A percentile compares a stretch with the other conserved stretches of the same genome.
These are phyloP conservation scores for Amphibalanus amphitrite DNA, from an alignment of 1,140 invertebrate genomes.

Conservation along the genomic window DNA sequence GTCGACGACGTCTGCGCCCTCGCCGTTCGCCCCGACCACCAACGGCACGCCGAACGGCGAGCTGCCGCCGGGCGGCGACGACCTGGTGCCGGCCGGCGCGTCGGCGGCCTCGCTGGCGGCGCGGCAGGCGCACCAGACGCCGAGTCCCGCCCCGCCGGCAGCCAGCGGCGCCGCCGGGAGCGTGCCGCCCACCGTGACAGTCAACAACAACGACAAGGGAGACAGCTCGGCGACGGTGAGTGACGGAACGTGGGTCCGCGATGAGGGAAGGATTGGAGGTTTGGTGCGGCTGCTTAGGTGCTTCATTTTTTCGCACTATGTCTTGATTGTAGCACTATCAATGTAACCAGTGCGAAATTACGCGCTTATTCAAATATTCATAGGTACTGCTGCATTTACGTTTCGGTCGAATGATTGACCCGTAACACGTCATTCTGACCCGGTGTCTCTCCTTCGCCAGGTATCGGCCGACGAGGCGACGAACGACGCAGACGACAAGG, in stretches of 20 bases:
- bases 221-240: neutral
- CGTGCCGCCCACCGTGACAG: slow-evolving; percentile 17
- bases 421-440: too few relatives aligned
- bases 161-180: too few relatives aligned
- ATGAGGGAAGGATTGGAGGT: too few relatives aligned
- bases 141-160: slow-evolving; percentile 19
- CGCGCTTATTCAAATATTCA: too few relatives aligned
- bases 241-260: too few relatives aligned
- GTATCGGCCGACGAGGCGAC: neutral
- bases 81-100: neutral
- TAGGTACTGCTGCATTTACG: too few relatives aligned
- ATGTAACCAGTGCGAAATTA: too few relatives aligned
- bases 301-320: too few relatives aligned
- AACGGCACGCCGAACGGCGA: neutral
- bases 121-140: slow-evolving; percentile 18
- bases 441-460: neutral
- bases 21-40: slow-evolving; percentile 9
- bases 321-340: too few relatives aligned
- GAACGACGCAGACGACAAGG: slow-evolving; percentile 9
- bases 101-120: slow-evolving; percentile 15
- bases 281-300: too few relatives aligned
- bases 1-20: slow-evolving; percentile 16
- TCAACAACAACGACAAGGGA: neutral
- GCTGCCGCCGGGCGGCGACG: neutral
- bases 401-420: too few relatives aligned